Evolutionary conservation across 2,797 vertebrate genomes (phyloP).

Genomic region (Merluccius polli): DNA sequence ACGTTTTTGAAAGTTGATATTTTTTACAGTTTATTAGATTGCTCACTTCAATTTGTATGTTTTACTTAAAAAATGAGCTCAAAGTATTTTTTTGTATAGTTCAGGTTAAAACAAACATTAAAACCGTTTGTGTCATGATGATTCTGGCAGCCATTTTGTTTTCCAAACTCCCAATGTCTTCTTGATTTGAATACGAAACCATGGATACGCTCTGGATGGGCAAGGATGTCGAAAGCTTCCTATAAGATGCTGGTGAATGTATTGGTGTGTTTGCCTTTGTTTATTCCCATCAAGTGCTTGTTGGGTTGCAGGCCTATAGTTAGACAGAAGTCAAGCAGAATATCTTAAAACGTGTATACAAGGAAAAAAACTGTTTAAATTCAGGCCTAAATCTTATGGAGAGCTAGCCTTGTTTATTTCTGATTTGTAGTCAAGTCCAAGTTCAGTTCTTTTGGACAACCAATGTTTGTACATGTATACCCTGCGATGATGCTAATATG

Average conservation of each 20-base stretch:
- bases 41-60: conserved; percentile 28
- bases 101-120: conserved; percentile 35
- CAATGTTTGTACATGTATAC: conserved; percentile 71
- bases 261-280: conserved; percentile 64
- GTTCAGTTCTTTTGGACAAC: conserved; percentile 69
- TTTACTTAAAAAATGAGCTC: background rate
- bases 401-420: conserved; percentile 43
- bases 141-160: conserved; percentile 34
- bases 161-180: conserved; percentile 18
- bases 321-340: conserved; percentile 53
- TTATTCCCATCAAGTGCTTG: conserved; percentile 68
- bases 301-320: conserved; percentile 59
- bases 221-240: conserved; percentile 43
- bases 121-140: conserved; percentile 32
- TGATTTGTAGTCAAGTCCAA: conserved; percentile 64
- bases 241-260: conserved; percentile 70
- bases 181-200: conserved; percentile 20
- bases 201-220: conserved; percentile 15
- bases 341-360: conserved; percentile 35
- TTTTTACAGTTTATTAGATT: conserved; percentile 67
- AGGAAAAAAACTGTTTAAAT: conserved; percentile 47
- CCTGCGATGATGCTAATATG: conserved; percentile 68
- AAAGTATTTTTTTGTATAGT: background rate
- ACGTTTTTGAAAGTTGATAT: conserved; percentile 65
- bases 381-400: conserved; percentile 46